phyloP scores from a whole-genome alignment of 92 coral and sea anemone genomes.

The Palythoa grandis region DNA sequence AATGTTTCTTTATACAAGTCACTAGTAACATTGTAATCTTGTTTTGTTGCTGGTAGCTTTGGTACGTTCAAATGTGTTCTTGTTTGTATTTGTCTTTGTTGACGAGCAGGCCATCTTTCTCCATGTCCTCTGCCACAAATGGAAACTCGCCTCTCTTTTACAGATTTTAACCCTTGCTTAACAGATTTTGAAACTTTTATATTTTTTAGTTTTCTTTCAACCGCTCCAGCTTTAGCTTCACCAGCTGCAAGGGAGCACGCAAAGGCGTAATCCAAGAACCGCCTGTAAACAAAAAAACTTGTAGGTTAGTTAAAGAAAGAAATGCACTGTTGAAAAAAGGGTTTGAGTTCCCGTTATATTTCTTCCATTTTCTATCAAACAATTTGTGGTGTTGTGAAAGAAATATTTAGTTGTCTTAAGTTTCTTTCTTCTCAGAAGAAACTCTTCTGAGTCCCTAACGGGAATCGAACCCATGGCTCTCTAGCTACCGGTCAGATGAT shows the following conservation, averaged over 20 bases:
- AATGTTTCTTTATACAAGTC: not conserved
- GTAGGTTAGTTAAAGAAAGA: not conserved
- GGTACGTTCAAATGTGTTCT: not conserved
- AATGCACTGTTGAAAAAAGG: not conserved
- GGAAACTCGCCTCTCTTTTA: not conserved
- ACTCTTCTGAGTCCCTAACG: too few species aligned
- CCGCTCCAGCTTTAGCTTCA: conserved; percentile 5
- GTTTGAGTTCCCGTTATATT: too few species aligned
- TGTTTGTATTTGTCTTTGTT: not conserved
- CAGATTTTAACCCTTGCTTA: conserved; percentile 55
- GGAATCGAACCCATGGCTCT: too few species aligned
- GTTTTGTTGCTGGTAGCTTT: not conserved
- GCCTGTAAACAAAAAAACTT: conserved; percentile 43
- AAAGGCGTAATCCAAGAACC: conserved; percentile 66
- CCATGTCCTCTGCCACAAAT: not conserved
- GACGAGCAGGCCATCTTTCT: not conserved
- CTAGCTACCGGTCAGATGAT: too few species aligned
- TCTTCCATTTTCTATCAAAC: not conserved
- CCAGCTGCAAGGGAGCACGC: conserved; percentile 62
- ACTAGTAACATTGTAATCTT: not conserved
- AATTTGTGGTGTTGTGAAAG: too few species aligned
- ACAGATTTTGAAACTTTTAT: conserved; percentile 45
- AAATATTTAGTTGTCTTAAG: too few species aligned
- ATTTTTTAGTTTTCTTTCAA: not conserved
- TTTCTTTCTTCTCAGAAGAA: too few species aligned